phyloP scores from a whole-genome alignment of 2,797 vertebrate genomes.

The Sternarchorhynchus goeldii region DNA sequence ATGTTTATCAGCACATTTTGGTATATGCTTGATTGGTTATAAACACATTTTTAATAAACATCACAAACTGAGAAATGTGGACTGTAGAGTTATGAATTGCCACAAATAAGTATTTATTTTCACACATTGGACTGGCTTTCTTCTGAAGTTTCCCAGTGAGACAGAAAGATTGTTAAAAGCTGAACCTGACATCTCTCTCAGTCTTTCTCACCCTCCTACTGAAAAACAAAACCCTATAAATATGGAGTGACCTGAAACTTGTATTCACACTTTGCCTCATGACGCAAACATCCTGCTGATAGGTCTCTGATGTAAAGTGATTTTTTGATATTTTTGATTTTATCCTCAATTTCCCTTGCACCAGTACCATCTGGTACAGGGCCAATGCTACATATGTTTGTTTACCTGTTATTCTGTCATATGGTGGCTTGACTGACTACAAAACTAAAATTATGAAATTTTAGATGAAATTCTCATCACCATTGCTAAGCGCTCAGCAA shows the following conservation, averaged over 20 bases:
- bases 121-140: not conserved
- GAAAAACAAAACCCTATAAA: not conserved
- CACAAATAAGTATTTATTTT: constrained; percentile 5
- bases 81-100: not conserved
- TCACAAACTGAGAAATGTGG: too few relatives aligned
- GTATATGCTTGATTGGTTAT: too few relatives aligned
- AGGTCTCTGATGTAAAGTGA: not conserved
- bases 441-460: not conserved
- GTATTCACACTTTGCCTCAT: constrained; percentile 30
- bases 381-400: too few relatives aligned
- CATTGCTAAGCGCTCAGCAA: constrained; percentile 9
- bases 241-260: constrained; percentile 24
- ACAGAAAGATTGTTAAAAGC: constrained; percentile 2
- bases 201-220: not conserved
- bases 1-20: too few relatives aligned
- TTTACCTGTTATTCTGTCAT: not conserved
- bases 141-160: not conserved
- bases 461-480: constrained; percentile 4
- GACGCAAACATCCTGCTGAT: constrained; percentile 34
- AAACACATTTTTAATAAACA: too few relatives aligned
- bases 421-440: not conserved
- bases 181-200: not conserved
- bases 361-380: too few relatives aligned
- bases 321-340: constrained; percentile 14
- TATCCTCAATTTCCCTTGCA: constrained; percentile 7